phyloP scores from a whole-genome alignment of 2,888 invertebrate species.

The Philhelius pedissequus region DNA sequence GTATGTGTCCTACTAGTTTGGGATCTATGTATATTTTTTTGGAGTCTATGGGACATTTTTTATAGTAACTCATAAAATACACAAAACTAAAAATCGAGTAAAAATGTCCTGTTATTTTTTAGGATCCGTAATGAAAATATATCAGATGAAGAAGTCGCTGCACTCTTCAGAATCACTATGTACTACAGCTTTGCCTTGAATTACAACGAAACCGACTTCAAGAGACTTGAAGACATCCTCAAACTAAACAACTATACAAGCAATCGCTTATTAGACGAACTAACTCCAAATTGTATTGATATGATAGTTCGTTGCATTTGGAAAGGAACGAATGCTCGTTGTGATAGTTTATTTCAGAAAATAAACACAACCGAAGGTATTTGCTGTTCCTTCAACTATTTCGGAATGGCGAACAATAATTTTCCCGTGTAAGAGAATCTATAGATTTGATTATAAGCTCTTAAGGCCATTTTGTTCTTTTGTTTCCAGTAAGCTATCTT shows the following conservation, averaged over 20 bases:
- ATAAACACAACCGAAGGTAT: conserved; percentile 80
- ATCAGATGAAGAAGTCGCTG: conserved; percentile 71
- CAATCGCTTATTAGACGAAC: conserved; percentile 68
- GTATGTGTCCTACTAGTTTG: no score
- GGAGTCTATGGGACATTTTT: no score
- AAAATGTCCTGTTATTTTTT: not conserved
- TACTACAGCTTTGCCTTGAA: conserved; percentile 71
- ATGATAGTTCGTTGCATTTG: conserved; percentile 82
- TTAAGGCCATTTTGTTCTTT: not conserved
- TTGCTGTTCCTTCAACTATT: conserved; percentile 86
- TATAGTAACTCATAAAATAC: no score
- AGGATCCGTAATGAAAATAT: conserved; percentile 75
- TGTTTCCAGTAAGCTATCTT: conserved; percentile 76
- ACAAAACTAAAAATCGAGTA: no score
- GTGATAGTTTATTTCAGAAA: conserved; percentile 81
- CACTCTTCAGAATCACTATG: conserved; percentile 73
- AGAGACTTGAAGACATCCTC: conserved; percentile 71
- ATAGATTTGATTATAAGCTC: not conserved
- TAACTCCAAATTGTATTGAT: conserved; percentile 81
- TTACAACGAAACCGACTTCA: conserved; percentile 70
- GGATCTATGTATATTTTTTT: no score
- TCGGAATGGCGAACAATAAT: conserved; percentile 77
- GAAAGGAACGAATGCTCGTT: conserved; percentile 82
- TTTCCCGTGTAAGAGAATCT: conserved; percentile 73
- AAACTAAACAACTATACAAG: conserved; percentile 73